Percentiles rank a stretch among this genome's conserved stretches.
phyloP scores from a whole-genome alignment of 2,113 vertebrate genomes.

The Petromus typicus region DNA sequence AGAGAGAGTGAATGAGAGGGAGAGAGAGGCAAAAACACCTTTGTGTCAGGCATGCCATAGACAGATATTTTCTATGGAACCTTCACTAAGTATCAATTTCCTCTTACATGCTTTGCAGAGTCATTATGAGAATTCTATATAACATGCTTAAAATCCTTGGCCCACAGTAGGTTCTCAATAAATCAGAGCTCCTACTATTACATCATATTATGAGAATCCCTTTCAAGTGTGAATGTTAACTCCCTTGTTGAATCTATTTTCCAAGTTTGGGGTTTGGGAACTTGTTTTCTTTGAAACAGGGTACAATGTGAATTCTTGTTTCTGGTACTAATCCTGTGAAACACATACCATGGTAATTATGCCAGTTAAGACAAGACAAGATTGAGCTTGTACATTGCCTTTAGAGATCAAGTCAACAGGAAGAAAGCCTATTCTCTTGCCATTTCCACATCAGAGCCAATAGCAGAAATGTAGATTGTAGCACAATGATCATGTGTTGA shows the following conservation, averaged over 20 bases:
- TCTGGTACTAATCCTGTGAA: constrained; percentile 63
- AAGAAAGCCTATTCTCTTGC: constrained; percentile 51
- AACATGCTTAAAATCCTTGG: constrained; percentile 50
- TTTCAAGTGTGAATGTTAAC: constrained; percentile 53
- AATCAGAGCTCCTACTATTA: constrained; percentile 9
- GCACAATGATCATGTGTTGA: background rate
- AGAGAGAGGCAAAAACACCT: constrained; percentile 7
- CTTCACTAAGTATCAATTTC: constrained; percentile 32
- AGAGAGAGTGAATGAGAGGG: too few species aligned
- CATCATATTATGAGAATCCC: constrained; percentile 24
- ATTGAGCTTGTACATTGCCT: constrained; percentile 50
- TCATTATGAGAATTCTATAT: constrained; percentile 20
- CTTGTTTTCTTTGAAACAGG: constrained; percentile 60
- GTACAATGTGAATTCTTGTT: constrained; percentile 58
- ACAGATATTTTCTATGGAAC: constrained; percentile 24
- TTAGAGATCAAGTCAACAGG: constrained; percentile 59
- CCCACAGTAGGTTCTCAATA: constrained; percentile 68
- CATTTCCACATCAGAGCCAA: constrained; percentile 62
- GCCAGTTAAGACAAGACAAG: constrained; percentile 56
- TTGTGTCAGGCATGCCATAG: background rate
- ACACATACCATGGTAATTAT: constrained; percentile 39
- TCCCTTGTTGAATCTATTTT: constrained; percentile 45
- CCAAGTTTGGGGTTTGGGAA: background rate
- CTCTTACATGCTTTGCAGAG: background rate
- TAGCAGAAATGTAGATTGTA: constrained; percentile 10